Percentiles rank a stretch among this genome's conserved stretches.
Conservation (phyloP, 2,113 vertebrate species). For the Monopterus albus region DNA sequence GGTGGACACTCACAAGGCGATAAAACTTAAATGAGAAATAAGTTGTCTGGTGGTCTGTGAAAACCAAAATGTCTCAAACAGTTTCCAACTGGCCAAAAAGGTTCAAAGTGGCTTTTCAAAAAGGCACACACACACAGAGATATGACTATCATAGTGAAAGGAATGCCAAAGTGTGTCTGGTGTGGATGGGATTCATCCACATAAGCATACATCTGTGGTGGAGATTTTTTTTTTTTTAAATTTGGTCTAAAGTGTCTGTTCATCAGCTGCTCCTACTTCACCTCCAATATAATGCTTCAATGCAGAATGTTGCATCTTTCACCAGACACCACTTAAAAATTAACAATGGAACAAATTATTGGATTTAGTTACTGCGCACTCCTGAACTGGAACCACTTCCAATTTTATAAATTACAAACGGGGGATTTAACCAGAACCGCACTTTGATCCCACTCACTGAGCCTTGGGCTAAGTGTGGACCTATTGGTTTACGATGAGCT, state of each 20-base stretch:
- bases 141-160: constrained; percentile 64
- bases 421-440: not conserved
- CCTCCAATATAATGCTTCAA: constrained; percentile 38
- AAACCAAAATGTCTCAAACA: constrained; percentile 60
- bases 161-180: constrained; percentile 82
- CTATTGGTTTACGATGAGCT: not conserved
- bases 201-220: constrained; percentile 55
- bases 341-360: not conserved
- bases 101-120: constrained; percentile 71
- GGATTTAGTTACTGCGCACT: constrained; percentile 8
- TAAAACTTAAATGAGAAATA: not conserved
- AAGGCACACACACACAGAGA: too few relatives aligned
- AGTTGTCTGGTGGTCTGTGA: constrained; percentile 35
- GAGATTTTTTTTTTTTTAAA: constrained; percentile 52
- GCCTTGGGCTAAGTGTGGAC: not conserved
- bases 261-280: constrained; percentile 45
- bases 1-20: constrained; percentile 1
- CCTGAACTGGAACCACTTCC: not conserved
- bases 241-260: constrained; percentile 79
- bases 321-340: not conserved
- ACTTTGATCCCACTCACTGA: not conserved
- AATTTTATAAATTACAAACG: not conserved
- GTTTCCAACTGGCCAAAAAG: constrained; percentile 72
- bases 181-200: constrained; percentile 66
- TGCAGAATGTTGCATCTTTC: constrained; percentile 48